Evolutionary conservation across 2,113 vertebrate species (phyloP).

Genomic region (Calidris pugnax): DNA sequence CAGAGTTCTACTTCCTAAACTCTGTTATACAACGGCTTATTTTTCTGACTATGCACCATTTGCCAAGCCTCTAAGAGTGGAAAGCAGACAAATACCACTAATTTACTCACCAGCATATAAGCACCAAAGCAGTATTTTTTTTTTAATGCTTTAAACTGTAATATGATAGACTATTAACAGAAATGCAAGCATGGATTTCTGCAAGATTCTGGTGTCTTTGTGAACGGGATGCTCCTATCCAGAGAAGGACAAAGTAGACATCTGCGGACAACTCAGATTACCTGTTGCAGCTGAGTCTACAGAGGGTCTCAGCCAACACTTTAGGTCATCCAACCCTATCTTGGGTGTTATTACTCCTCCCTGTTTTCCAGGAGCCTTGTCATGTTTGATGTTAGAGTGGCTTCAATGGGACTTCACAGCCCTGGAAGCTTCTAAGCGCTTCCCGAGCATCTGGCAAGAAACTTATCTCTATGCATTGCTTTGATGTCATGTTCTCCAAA

Average conservation of each 20-base stretch:
- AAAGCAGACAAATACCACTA: neutral
- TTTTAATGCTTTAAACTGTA: neutral
- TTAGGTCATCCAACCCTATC: neutral
- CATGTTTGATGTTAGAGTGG: neutral
- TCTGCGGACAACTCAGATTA: neutral
- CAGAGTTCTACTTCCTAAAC: neutral
- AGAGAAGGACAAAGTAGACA: neutral
- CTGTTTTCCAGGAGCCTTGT: neutral
- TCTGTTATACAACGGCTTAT: fast-evolving
- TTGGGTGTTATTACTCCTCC: neutral
- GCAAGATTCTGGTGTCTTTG: neutral
- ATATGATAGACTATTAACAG: neutral
- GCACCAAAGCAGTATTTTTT: neutral
- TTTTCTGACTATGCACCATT: neutral
- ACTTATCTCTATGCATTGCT: neutral
- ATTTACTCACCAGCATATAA: neutral
- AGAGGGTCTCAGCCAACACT: fast-evolving
- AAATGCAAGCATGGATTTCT: neutral
- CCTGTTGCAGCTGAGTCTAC: neutral
- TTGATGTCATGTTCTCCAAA: neutral
- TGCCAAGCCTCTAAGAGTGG: neutral
- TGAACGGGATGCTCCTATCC: neutral
- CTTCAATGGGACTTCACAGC: neutral
- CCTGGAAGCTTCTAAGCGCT: neutral
- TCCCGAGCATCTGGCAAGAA: neutral